These are phyloP conservation scores for Morinoia aosen DNA, from an alignment of 2,888 invertebrate genomes.

Conservation along the genomic window DNA sequence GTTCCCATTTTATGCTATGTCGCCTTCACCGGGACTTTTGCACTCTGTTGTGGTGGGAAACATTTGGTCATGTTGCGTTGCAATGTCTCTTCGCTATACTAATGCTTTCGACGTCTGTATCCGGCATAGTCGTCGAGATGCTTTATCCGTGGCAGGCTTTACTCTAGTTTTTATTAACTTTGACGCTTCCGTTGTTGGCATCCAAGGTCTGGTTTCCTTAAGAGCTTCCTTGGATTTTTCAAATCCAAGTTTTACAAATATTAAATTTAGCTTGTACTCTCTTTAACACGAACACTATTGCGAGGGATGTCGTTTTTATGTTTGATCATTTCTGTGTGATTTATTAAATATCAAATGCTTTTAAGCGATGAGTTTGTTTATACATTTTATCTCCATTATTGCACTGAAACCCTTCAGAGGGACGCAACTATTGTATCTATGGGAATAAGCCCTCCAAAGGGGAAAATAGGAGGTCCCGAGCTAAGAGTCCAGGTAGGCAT, in stretches of 20 bases:
- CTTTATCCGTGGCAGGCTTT: not conserved
- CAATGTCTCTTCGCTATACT: not conserved
- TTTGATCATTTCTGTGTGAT: too few relatives aligned
- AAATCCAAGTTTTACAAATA: not conserved
- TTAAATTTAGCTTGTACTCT: not conserved
- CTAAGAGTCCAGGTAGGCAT: too few relatives aligned
- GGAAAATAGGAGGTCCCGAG: too few relatives aligned
- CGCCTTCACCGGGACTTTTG: not conserved
- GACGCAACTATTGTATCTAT: too few relatives aligned
- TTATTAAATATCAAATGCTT: too few relatives aligned
- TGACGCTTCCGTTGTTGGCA: not conserved
- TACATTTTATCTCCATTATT: too few relatives aligned
- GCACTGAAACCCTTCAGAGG: too few relatives aligned
- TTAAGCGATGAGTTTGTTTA: too few relatives aligned
- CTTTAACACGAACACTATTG: too few relatives aligned
- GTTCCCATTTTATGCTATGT: not conserved
- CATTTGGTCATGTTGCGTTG: not conserved
- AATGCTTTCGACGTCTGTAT: not conserved
- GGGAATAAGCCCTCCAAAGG: too few relatives aligned
- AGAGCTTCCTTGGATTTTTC: not conserved
- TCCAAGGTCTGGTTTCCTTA: not conserved
- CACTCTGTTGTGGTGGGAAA: not conserved
- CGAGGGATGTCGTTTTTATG: too few relatives aligned
- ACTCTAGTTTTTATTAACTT: not conserved
- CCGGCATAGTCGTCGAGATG: not conserved